Evolutionary conservation across 2,888 invertebrate species (phyloP).

Genomic region (Bruchidius siliquastri): DNA sequence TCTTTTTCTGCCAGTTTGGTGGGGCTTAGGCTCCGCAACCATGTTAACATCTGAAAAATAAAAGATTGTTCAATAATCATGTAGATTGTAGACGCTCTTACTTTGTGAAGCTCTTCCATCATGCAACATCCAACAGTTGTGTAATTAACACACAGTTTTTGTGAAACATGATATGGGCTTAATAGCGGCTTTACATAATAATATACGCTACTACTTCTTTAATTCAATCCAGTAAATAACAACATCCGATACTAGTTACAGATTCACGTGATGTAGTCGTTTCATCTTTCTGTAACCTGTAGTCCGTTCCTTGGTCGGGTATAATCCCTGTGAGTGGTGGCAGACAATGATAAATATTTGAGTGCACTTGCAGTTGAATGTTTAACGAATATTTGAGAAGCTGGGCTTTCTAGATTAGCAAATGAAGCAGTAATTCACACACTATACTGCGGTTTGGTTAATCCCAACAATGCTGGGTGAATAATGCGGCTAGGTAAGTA

Average conservation of each 20-base stretch:
- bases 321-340: background rate
- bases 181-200: too few species aligned
- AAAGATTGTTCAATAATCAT: background rate
- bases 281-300: too few species aligned
- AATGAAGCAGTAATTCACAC: conserved; percentile 36
- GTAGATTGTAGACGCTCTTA: too few species aligned
- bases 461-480: conserved; percentile 37
- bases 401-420: conserved; percentile 22
- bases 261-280: too few species aligned
- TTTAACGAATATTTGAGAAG: conserved; percentile 18
- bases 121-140: too few species aligned
- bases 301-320: background rate
- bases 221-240: too few species aligned
- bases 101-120: too few species aligned
- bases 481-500: conserved; percentile 29
- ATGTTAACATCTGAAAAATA: conserved; percentile 65
- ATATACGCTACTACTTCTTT: too few species aligned
- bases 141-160: too few species aligned
- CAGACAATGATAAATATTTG: background rate
- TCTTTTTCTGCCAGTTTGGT: conserved; percentile 63
- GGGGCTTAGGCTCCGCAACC: conserved; percentile 72
- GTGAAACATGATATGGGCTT: too few species aligned
- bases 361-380: conserved; percentile 12
- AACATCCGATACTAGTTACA: too few species aligned
- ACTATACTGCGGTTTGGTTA: conserved; percentile 33